Conservation (phyloP, 2,113 vertebrate species). For the Ahaetulla prasina region DNA sequence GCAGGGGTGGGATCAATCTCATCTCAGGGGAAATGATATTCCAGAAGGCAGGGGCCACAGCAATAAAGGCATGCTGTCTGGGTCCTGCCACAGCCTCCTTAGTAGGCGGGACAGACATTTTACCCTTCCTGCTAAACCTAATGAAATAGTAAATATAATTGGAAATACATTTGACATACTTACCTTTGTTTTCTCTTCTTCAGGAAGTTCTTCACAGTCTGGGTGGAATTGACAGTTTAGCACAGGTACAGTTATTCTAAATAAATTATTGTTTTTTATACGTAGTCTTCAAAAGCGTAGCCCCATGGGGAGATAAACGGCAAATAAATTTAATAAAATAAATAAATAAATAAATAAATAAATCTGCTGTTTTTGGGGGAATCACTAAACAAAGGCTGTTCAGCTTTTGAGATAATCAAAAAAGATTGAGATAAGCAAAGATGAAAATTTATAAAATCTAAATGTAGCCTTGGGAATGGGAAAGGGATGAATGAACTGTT, state of each 20-base stretch:
- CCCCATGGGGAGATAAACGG: background rate
- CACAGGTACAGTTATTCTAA: slow-evolving; percentile 51
- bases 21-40: background rate
- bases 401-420: background rate
- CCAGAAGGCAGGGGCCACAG: background rate
- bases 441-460: background rate
- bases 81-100: background rate
- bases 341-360: too few species aligned
- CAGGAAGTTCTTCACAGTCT: slow-evolving; percentile 62
- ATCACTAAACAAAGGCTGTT: background rate
- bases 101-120: background rate
- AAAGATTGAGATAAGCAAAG: background rate
- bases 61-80: background rate
- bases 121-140: background rate
- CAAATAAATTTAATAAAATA: background rate
- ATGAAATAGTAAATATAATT: background rate
- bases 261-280: background rate
- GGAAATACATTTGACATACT: background rate
- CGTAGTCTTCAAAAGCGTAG: background rate
- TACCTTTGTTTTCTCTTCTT: slow-evolving; percentile 19
- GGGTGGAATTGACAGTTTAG: slow-evolving; percentile 60
- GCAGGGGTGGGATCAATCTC: background rate
- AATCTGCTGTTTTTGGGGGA: background rate
- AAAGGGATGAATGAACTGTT: background rate
- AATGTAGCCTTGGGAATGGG: background rate